phyloP scores from a whole-genome alignment of 2,113 vertebrate genomes.

The Paradoxurus hermaphroditus region DNA sequence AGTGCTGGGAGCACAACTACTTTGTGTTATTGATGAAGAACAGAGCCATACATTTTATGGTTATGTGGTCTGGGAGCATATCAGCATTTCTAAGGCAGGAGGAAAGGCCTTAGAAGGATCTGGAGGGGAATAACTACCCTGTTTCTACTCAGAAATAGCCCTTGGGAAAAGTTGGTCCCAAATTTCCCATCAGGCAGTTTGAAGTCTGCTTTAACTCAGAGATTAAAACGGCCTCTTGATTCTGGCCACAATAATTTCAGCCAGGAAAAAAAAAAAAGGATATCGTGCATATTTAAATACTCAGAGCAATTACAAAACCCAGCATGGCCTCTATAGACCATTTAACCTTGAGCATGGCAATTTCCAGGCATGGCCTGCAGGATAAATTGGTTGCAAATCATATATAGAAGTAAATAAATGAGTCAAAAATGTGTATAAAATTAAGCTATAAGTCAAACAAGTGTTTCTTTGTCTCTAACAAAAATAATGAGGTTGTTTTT shows the following conservation, averaged over 20 bases:
- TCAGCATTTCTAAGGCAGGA: background rate
- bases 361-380: background rate
- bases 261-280: background rate
- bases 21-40: constrained; percentile 10
- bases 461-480: background rate
- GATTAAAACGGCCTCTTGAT: background rate
- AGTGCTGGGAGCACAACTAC: background rate
- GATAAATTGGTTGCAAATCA: constrained; percentile 6
- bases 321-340: background rate
- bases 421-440: background rate
- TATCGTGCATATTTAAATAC: constrained; percentile 11
- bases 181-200: background rate
- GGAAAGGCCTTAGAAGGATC: background rate
- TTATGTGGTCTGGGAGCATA: background rate
- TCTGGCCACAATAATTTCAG: background rate
- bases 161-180: background rate
- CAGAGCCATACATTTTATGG: background rate
- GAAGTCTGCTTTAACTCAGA: background rate
- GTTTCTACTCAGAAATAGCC: background rate
- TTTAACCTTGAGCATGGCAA: constrained; percentile 36
- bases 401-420: background rate
- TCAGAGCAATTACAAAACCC: constrained; percentile 15
- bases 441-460: background rate
- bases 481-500: background rate
- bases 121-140: background rate